A percentile compares a stretch with the other conserved stretches of the same genome.
These are phyloP conservation scores for Nothocercus julius DNA, from an alignment of 2,113 vertebrate species.

Conservation along the genomic window DNA sequence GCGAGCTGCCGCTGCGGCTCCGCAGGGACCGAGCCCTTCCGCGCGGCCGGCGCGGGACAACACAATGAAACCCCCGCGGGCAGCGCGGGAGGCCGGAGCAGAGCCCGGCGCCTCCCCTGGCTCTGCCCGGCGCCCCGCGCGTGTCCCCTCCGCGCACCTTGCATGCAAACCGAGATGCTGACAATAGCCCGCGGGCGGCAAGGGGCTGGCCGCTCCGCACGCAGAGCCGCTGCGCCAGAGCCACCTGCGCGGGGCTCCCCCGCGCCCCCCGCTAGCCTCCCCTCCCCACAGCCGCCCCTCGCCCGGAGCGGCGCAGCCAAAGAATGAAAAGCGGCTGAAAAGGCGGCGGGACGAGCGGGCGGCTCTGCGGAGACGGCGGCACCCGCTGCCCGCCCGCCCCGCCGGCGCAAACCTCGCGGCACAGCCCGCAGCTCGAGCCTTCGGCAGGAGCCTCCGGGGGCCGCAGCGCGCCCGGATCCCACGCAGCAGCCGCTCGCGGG, in stretches of 20 bases:
- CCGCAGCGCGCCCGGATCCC: slow-evolving; percentile 49
- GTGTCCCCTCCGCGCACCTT: background rate
- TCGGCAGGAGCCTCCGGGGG: slow-evolving; percentile 9
- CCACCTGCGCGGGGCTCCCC: slow-evolving; percentile 26
- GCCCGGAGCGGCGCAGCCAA: background rate
- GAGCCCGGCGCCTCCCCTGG: background rate
- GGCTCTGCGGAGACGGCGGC: background rate
- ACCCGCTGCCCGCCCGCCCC: slow-evolving; percentile 42
- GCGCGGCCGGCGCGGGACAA: background rate
- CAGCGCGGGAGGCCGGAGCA: background rate
- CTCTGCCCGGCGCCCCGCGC: background rate
- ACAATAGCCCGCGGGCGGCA: slow-evolving; percentile 32
- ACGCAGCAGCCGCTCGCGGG: slow-evolving; percentile 13
- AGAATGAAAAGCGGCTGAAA: slow-evolving; percentile 51
- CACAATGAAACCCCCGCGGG: slow-evolving; percentile 24
- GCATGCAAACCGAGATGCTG: background rate
- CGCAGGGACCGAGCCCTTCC: background rate
- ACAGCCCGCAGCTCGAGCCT: background rate
- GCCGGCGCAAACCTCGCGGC: slow-evolving; percentile 48
- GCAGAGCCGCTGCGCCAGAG: background rate
- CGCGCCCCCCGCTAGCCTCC: background rate
- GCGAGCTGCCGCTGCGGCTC: too few species aligned
- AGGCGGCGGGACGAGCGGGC: background rate
- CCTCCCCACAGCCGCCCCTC: slow-evolving; percentile 28
- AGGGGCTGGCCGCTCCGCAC: background rate